Conservation (phyloP, 2,113 vertebrate species). For the Apodemus speciosus region DNA sequence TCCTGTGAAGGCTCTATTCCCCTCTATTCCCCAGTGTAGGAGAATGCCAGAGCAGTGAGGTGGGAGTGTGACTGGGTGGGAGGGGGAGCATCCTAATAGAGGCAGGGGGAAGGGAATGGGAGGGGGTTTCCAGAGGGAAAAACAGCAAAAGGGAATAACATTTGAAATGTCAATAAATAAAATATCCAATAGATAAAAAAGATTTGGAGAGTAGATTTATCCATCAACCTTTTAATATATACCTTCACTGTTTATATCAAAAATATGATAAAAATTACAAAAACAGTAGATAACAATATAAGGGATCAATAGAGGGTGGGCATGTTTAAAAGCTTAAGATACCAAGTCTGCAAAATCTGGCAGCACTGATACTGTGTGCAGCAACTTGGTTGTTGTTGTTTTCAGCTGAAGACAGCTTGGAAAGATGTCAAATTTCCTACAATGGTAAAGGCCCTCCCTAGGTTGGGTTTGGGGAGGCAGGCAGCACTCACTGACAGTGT, state of each 20-base stretch:
- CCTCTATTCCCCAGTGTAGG: no score
- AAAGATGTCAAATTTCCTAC: not conserved
- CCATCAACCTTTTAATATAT: not conserved
- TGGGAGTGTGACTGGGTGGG: no score
- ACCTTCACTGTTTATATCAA: not conserved
- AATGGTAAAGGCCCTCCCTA: not conserved
- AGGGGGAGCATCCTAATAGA: no score
- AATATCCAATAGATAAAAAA: no score
- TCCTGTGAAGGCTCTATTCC: no score
- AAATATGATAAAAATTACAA: not conserved
- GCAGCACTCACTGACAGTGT: not conserved
- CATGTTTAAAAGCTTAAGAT: not conserved
- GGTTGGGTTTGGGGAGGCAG: not conserved
- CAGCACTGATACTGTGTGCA: not conserved
- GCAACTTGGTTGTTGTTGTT: not conserved
- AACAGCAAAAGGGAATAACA: no score
- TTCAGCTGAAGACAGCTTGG: not conserved
- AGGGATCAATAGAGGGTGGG: not conserved
- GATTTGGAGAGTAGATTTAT: no score
- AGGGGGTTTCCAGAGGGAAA: no score
- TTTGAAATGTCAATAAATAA: no score
- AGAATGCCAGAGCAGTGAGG: no score
- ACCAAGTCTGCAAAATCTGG: not conserved
- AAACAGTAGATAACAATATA: not conserved
- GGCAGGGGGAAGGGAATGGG: no score